Evolutionary conservation across 2,797 vertebrate species (phyloP), one percentile per base, ranked within the genome.

Genomic region (Cryptoprocta ferox): DNA sequence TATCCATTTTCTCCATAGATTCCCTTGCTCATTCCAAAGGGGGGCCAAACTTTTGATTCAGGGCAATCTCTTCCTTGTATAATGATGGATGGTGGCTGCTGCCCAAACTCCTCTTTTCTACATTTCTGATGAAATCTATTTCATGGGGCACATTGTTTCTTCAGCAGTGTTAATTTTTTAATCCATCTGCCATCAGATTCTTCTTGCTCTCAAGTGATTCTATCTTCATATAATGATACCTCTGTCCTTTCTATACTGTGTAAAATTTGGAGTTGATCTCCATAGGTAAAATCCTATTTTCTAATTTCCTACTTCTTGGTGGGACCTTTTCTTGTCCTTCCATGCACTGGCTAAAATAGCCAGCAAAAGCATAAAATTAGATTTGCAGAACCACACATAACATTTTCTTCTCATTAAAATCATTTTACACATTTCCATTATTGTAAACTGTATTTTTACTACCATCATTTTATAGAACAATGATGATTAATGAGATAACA

Each of bases 1-100:
- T 81, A 84, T 71, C 16, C 15, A 26, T 89, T 95, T 92, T 89
- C 85, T 95, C 90, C 89, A 76, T 12, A 76, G 73, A 45, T 93
- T 80, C 70, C 39, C 37, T 92, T 95, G 81, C 61, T 70, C 18
- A 39, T 70, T 78, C 7, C 42, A 30, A 65, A 89, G 28, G 76
- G 3, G 3, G 66, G 35, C 50, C 83, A 59, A 11, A 14, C 50
- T 63, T 76, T 84, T n/a, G 19, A 75, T 53, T 71, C 53, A 89
- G 30, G 50, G 61, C 37, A 56, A 32, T n/a, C 59, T 87, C 28
- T 68, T 70, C 15, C 37, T n/a, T 87, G 15, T 15, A 45, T 66
- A 24, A 83, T 32, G 11, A 68, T 32, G 4, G 50, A 68, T 32
- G 4, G 45, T n/a, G 24, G 24, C 24, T 82, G 3, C 11, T 61